Conservation (phyloP, 2,888 invertebrate genomes). For the Drosophila ochracea region DNA sequence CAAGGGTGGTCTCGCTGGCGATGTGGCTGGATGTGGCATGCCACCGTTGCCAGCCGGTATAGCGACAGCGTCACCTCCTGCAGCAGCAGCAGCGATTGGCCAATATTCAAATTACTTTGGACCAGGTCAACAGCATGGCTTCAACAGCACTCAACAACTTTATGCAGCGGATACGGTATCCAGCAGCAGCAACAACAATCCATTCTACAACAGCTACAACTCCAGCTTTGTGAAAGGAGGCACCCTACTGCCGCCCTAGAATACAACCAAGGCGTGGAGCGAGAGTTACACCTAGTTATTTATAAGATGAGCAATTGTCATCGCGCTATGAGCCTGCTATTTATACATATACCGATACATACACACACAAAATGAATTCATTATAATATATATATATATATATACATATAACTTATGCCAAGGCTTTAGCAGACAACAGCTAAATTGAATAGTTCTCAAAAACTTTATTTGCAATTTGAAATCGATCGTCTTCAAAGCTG, state of each 20-base stretch:
- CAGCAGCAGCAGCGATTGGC: slow-evolving; percentile 18
- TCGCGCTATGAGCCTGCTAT: slow-evolving; percentile 41
- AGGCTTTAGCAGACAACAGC: slow-evolving; percentile 2
- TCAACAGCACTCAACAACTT: slow-evolving; percentile 11
- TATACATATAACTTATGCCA: slow-evolving; percentile 20
- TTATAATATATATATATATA: slow-evolving; percentile 29
- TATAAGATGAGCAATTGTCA: slow-evolving; percentile 28
- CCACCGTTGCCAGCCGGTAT: slow-evolving; percentile 25
- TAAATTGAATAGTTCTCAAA: neutral
- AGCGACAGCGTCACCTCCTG: slow-evolving; percentile 1
- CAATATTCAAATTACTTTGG: slow-evolving; percentile 44
- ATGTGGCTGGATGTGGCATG: slow-evolving; percentile 11
- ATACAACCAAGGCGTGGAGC: slow-evolving; percentile 26
- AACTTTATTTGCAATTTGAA: neutral
- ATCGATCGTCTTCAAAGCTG: neutral
- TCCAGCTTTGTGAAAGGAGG: slow-evolving; percentile 58
- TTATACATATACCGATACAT: slow-evolving; percentile 10
- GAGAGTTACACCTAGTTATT: slow-evolving; percentile 41
- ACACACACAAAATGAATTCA: slow-evolving; percentile 27
- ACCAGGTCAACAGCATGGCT: slow-evolving; percentile 14
- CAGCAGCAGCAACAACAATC: slow-evolving; percentile 22
- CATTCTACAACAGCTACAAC: slow-evolving; percentile 53
- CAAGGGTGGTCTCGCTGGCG: slow-evolving; percentile 52
- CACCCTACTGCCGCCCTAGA: slow-evolving; percentile 62
- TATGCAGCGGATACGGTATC: slow-evolving; percentile 29